Base-by-base conservation (phyloP, 2,113 vertebrate genomes). In the Solenodon paradoxus region DNA sequence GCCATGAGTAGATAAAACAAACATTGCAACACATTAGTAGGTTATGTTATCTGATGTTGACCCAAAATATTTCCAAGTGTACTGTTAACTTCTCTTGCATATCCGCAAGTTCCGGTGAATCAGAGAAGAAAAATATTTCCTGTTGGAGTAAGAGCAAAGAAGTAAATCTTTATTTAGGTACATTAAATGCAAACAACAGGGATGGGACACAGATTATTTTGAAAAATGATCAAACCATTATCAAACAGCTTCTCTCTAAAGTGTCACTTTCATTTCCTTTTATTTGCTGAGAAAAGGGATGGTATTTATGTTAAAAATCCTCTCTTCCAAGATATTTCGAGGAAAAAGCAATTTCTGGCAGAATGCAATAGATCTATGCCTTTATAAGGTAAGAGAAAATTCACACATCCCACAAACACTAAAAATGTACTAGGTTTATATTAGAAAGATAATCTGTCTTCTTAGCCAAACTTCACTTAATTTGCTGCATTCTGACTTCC, bases 341-440 rank as follows among this genome's bases (percentile, higher is more conserved):
- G 92, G 92, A 96, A 96, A 85, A 69, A 82, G 66, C 40, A 94
- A 84, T 94, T 88, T 81, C 53, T 90, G 71, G 75, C 66, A 90
- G 64, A 79, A 72, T 82, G 64, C 51, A 91, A 92, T 91, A 82
- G 91, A 88, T 68, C 59, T 96, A 15, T 97, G 89, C 47, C 59
- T 96, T 84, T 93, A 92, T 88, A 94, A 85, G 66, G 64, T 47
- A 81, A 28, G 84, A 87, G 80, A 63, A 47, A 88, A 96, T 87
- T 97, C 89, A 88, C 79, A 84, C 86, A 93, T 96, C 69, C 94
- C 80, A 96, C 93, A 95, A 82, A 42, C 90, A 95, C 92, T 91
- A 93, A 96, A 97, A 97, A 90, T 94, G 75, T 42, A 87, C 84
- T 68, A 63, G 57, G 38, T 88, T 97, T 96, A 80, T 94, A 85